Evolutionary conservation across 2,888 invertebrate genomes (phyloP), one percentile per base, ranked within the genome.

Genomic region (Xanthorhoe spadicearia): DNA sequence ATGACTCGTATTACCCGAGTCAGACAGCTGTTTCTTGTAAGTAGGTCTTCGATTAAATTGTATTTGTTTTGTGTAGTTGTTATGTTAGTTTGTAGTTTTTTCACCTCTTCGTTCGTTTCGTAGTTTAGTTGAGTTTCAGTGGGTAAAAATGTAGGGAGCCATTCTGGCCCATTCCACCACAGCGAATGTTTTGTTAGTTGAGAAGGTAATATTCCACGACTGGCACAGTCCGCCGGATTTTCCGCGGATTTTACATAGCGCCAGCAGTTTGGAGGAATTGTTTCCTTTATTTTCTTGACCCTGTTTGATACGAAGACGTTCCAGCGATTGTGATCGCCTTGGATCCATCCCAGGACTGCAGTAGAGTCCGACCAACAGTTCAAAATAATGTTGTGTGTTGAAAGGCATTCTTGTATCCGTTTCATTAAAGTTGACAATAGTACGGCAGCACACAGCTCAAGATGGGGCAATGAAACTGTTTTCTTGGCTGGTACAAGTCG

Each of bases 141-240:
- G 6, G 38, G 38, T 38, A 4, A 1, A 38, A 10, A 38, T 10
- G 38, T 38, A 38, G 38, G 7, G 19, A 50, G 50, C 50, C 50
- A 50, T 50, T 17, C 0, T 2, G 73, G 73, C n/a, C 74, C 74
- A 7, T 65, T 18, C 70, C 72, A 75, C 74, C 74, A 75, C 13
- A 75, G 43, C 0, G 53, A 8, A 38, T 74, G 67, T 0, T 67
- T 8, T 10, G 9, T 32, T 35, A 71, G 19, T 46, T 69, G 70
- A 8, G 50, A 7, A 1, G 60, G 19, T 2, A 57, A 52, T 2
- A 70, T 6, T 0, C 71, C 71, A 9, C 72, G 59, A 18, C 70
- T 72, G 0, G 69, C 72, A 48, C 71, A 70, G 55, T 75, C 66
- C 15, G 61, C 66, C 2, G 65, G 55, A n/a, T 65, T 65, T 0